These are phyloP conservation scores for Tigriopus japonicus DNA, from an alignment of 1,140 invertebrate species.

Conservation along the genomic window DNA sequence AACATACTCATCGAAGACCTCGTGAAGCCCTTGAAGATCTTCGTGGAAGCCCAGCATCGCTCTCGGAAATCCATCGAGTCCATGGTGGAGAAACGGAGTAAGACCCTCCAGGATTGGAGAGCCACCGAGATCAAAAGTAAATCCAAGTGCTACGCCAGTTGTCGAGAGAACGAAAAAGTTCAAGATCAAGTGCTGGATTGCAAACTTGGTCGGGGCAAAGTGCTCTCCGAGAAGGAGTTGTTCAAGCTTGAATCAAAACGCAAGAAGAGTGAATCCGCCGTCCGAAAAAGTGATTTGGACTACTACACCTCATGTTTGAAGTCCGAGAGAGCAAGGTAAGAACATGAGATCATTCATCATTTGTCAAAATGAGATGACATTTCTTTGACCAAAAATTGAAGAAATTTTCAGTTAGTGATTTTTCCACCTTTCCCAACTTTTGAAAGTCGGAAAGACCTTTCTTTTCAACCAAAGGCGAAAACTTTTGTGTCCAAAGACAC, in stretches of 20 bases:
- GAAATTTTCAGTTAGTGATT: neutral
- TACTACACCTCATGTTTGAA: slow-evolving; percentile 77
- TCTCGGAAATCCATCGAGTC: slow-evolving; percentile 49
- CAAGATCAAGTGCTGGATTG: slow-evolving; percentile 41
- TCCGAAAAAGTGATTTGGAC: slow-evolving; percentile 74
- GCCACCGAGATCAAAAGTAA: slow-evolving; percentile 58
- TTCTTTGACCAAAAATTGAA: slow-evolving; percentile 1
- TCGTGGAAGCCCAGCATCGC: slow-evolving; percentile 48
- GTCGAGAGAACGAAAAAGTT: slow-evolving; percentile 67
- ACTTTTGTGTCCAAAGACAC: too few relatives aligned
- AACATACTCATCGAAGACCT: slow-evolving; percentile 61
- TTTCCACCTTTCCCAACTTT: too few relatives aligned
- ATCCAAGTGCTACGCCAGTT: slow-evolving; percentile 57
- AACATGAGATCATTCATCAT: too few relatives aligned
- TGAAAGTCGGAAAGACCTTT: too few relatives aligned
- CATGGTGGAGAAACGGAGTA: slow-evolving; percentile 64
- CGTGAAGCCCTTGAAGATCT: slow-evolving; percentile 58
- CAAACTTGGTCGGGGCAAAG: slow-evolving; percentile 24
- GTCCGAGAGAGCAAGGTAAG: slow-evolving; percentile 58
- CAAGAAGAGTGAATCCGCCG: slow-evolving; percentile 67
- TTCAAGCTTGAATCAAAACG: slow-evolving; percentile 36
- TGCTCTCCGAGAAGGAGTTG: slow-evolving; percentile 44
- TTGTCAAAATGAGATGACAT: too few relatives aligned
- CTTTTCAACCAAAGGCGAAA: too few relatives aligned
- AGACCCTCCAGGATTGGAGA: slow-evolving; percentile 60